Evolutionary conservation across 1,140 invertebrate genomes (phyloP), one percentile per base, ranked within the genome.

Genomic region (Mactra quadrangularis): DNA sequence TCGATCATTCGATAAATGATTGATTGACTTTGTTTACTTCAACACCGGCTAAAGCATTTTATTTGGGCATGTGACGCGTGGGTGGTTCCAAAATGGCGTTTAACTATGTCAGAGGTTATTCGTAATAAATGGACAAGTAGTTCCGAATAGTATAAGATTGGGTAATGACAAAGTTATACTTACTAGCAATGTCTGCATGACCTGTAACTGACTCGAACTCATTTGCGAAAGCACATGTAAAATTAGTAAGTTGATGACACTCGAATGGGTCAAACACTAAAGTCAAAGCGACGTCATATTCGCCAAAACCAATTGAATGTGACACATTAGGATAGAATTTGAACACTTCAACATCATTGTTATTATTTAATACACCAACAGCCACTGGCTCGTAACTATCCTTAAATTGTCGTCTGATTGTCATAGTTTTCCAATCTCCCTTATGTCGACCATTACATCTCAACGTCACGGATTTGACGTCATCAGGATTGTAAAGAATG

Each of bases 221-320:
- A 45, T 66, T 71, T 31, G 33, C 66, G 11, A 81, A 27, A 11
- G 77, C 38, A 45, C 77, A 81, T n/a, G 77, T 81, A 31, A 68
- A 81, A 60, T 81, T 81, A 0, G 77, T 81, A 19, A 81, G 19
- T 66, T 81, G 64, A 4, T n/a, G n/a, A 31, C 77, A 81, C 27
- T 27, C 13, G 38, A 81, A 81, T 7, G 64, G 64, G 35, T 81
- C 77, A 41, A 81, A 71, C 15, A 45, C 55, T 15, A 81, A 22
- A 1, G 41, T 41, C 33, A 81, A 60, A 9, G 77, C 55, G 0
- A 71, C 77, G 9, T 45, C 53, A 68, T 59, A 47, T 29, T 57
- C 27, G 6, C 9, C 33, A 45, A 81, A 47, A 35, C 22, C 33
- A 29, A 81, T 50, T 4, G 68, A 9, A 50, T 70, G 66, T 15